Percentiles rank a stretch among this genome's conserved stretches.
Evolutionary conservation across 92 coral and sea anemone species (phyloP).

Genomic region (Palythoa caribaeorum): DNA sequence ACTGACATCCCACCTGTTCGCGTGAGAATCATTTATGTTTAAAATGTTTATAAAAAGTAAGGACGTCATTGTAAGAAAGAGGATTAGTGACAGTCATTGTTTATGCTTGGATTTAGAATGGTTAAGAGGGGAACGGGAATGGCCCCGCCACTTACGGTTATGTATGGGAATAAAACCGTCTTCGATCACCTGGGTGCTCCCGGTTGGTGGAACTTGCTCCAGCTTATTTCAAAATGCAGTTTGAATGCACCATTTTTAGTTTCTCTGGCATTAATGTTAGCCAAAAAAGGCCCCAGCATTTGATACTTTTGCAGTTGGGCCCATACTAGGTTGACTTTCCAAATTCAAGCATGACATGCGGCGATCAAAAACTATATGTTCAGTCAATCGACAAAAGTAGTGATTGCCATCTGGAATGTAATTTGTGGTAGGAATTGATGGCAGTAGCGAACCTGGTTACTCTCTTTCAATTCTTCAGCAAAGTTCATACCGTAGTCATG

Average conservation of each 20-base stretch:
- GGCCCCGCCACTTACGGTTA: no score
- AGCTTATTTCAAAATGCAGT: conserved; percentile 32
- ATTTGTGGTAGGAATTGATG: conserved; percentile 39
- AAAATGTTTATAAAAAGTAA: no score
- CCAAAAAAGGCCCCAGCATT: conserved; percentile 25
- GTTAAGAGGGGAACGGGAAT: no score
- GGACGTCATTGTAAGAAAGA: no score
- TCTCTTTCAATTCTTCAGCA: neutral
- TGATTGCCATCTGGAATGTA: conserved; percentile 51
- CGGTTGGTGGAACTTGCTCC: neutral
- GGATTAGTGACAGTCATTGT: no score
- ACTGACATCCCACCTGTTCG: no score
- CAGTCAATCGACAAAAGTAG: conserved; percentile 41
- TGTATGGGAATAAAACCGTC: no score
- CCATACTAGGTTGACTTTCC: neutral
- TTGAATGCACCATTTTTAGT: conserved; percentile 21
- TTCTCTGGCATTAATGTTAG: neutral
- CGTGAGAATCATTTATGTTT: no score
- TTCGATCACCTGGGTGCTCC: no score
- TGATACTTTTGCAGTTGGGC: conserved; percentile 52
- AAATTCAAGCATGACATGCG: neutral
- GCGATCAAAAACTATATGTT: neutral
- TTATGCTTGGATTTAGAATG: no score
- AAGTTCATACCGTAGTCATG: conserved; percentile 6
- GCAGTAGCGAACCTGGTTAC: conserved; percentile 16